Conservation (phyloP, 2,113 vertebrate species). For the Telmatochromis sp. region DNA sequence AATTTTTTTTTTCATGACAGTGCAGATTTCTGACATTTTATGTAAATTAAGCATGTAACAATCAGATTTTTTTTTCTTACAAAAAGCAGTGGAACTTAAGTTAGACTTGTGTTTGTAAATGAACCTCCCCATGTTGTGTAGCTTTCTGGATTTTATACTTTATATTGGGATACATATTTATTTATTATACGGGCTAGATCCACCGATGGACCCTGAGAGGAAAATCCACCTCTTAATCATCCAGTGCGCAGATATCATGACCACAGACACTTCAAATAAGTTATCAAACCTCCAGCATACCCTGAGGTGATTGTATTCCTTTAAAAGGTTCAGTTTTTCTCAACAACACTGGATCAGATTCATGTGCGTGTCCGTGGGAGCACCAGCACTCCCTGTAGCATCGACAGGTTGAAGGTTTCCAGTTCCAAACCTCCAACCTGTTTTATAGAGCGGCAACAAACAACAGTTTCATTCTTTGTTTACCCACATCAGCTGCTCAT, state of each 20-base stretch:
- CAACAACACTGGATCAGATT: not conserved
- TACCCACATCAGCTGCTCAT: not conserved
- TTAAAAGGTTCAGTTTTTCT: not conserved
- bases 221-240: not conserved
- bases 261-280: not conserved
- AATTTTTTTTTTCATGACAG: too few species aligned
- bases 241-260: not conserved
- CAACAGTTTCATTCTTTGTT: not conserved
- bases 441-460: not conserved
- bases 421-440: not conserved
- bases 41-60: too few species aligned
- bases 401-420: rapidly evolving
- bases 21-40: too few species aligned
- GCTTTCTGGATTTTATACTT: too few species aligned
- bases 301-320: not conserved
- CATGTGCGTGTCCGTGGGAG: not conserved
- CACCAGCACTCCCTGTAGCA: not conserved
- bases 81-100: too few species aligned
- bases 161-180: too few species aligned
- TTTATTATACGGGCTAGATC: too few species aligned
- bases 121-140: too few species aligned
- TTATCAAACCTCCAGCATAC: not conserved
- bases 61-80: too few species aligned
- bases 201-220: not conserved
- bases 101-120: too few species aligned